Evolutionary conservation across 1,140 invertebrate genomes (phyloP), one percentile per base, ranked within the genome.

Genomic region (Epicauta chinensis): DNA sequence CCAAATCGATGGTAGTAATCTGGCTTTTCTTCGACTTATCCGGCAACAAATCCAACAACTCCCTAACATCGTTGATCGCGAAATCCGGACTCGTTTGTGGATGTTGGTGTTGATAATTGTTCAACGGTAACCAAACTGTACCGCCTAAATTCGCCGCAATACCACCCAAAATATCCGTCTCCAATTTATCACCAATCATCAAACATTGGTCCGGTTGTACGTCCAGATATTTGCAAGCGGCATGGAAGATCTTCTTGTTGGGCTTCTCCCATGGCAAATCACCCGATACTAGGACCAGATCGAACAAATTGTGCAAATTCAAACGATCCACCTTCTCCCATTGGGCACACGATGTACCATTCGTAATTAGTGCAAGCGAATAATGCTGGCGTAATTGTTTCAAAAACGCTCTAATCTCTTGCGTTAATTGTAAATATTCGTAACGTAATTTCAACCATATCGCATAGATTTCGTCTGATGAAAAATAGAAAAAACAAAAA

Each of bases 251-350:
- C 64, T 83, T 78, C 49, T 81, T 75, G 61, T 89, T 76, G 1
- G 89, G 88, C 65, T 92, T 92, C 71, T 90, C 87, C 81, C 84
- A 89, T 2, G 84, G 82, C 56, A 87, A 73, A 73, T 92, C 89
- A 5, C 86, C 87, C 16, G 87, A 89, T 9, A 91, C 84, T 29
- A 90, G 71, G 51, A 91, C 81, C 52, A 82, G 77, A 68, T 91
- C 87, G 69, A 91, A 92, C 69, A 81, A 86, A 42, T 78, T 76
- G 41, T 77, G 71, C 1, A 89, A 71, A 10, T 79, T 75, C 49
- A 89, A 73, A 36, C 78, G 77, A 34, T 78, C 71, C 16, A 92
- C 77, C 72, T 93, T 92, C 73, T 92, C 88, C 87, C 89, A 90
- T 71, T 93, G 89, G 7, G 86, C 82, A 34, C 81, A 78, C 14